Base-by-base conservation (phyloP, 2,797 vertebrate genomes). In the Pangasius krempfi region DNA sequence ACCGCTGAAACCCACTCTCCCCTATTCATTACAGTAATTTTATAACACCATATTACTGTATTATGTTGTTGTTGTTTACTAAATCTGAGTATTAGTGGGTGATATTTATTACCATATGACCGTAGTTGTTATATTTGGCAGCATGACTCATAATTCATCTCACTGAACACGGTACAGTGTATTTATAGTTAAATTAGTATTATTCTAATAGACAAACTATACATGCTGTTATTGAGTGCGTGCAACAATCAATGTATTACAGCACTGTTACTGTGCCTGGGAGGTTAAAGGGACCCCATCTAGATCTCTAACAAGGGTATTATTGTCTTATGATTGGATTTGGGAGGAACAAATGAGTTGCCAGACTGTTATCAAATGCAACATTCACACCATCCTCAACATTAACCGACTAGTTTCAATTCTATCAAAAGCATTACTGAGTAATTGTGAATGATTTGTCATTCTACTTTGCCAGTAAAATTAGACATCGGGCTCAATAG, bases 401-500 rank as follows among this genome's bases (percentile, higher is more conserved):
- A 68, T 84, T 84, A 66, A 68, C 62, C 22, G n/a, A 50, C 44
- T 50, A 30, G 27, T 68, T 33, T 68, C n/a, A 58, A 40, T 85
- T 58, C 50, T 16, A 37, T 54, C 22, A 18, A 66, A 84, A 78
- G 7, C 33, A 54, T 85, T 56, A 52, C 40, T 30, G 22, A 62
- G 9, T 62, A 58, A 85, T 52, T 84, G 54, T 27, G 66, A 72
- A 81, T 47, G 44, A 79, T 84, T 73, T 85, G 50, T 79, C 47
- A 30, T 80, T 80, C 27, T 70, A 7, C 12, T 72, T 47, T 91
- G 86, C 88, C 30, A 88, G 88, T 93, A 84, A 89, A 88, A 85
- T 88, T 87, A 89, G 58, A 84, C 87, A 52, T 89, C 89, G 80
- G 56, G 75, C 44, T 85, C 87, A 82, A 76, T 84, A 89, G 37